Conservation (phyloP, 2,113 vertebrate species). For the Amblyornis subalaris region DNA sequence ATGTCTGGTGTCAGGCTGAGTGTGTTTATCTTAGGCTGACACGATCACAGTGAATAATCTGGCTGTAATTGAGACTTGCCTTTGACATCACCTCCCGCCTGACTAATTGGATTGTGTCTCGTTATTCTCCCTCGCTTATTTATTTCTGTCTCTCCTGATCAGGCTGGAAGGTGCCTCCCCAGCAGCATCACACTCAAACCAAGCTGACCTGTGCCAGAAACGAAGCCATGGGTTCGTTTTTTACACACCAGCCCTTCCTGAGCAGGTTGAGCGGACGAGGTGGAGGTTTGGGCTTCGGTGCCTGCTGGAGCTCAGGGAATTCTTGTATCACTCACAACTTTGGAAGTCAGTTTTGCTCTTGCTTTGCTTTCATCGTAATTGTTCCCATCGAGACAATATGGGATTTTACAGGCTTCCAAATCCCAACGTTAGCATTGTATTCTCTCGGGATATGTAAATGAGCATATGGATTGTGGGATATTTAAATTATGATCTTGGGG, state of each 20-base stretch:
- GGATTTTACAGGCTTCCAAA: not conserved
- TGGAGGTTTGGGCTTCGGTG: not conserved
- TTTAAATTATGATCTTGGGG: not conserved
- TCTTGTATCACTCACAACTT: not conserved
- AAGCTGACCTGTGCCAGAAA: not conserved
- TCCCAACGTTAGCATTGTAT: not conserved
- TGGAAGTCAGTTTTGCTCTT: not conserved
- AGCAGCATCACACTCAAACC: not conserved
- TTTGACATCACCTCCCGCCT: not conserved
- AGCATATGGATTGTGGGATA: not conserved
- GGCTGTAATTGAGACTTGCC: not conserved
- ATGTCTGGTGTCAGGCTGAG: not conserved
- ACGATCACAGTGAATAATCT: not conserved
- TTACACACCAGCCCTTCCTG: not conserved
- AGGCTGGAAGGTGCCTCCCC: not conserved
- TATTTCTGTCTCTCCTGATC: not conserved
- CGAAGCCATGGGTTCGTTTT: not conserved
- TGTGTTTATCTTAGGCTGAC: not conserved
- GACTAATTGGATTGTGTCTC: not conserved
- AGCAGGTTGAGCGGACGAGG: fast-evolving
- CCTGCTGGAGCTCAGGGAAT: not conserved
- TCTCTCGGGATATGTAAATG: not conserved
- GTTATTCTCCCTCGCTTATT: not conserved
- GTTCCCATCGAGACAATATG: not conserved
- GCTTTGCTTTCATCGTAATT: not conserved